A percentile compares a stretch with the other conserved stretches of the same genome.
Conservation (phyloP, 2,113 vertebrate genomes). For the Penelope pileata region DNA sequence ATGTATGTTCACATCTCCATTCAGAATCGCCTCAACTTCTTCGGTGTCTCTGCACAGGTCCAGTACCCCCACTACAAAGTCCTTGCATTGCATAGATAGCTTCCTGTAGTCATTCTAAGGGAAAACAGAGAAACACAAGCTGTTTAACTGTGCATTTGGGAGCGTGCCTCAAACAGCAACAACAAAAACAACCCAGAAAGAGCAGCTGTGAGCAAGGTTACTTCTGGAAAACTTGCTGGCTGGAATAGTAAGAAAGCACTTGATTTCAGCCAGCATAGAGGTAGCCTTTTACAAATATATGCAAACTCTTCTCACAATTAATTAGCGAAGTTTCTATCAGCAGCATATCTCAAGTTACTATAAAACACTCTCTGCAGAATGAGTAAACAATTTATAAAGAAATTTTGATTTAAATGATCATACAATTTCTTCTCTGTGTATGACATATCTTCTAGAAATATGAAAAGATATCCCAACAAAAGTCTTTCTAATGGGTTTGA, state of each 20-base stretch:
- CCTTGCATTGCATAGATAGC: constrained; percentile 99
- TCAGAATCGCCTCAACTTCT: constrained; percentile 96
- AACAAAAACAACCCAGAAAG: neutral
- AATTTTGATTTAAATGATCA: neutral
- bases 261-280: neutral
- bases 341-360: neutral
- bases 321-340: neutral
- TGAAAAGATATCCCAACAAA: neutral
- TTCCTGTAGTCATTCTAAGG: constrained; percentile 94
- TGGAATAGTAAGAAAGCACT: neutral
- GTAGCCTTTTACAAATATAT: neutral
- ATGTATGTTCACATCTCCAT: constrained; percentile 90
- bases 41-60: constrained; percentile 97
- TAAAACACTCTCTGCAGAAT: neutral
- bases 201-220: neutral
- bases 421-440: neutral
- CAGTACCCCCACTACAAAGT: constrained; percentile 95
- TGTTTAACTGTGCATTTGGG: neutral
- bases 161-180: neutral
- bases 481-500: neutral
- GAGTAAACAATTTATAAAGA: neutral
- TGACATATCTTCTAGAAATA: neutral
- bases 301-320: neutral
- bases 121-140: constrained; percentile 2
- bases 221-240: neutral